These are phyloP conservation scores for Enteromius paludinosus DNA, from an alignment of 2,797 vertebrate genomes.

Conservation along the genomic window DNA sequence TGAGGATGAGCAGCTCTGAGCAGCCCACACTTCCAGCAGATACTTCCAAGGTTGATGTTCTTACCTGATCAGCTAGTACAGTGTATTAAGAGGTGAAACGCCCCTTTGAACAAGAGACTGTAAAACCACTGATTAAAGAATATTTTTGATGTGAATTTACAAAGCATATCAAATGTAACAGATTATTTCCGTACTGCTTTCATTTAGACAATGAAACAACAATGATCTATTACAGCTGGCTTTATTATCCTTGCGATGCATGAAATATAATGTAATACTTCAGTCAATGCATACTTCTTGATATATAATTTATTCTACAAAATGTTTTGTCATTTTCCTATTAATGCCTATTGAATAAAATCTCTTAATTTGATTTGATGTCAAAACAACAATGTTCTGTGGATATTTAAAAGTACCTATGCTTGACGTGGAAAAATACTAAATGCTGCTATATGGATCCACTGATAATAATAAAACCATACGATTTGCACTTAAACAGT, in stretches of 20 bases:
- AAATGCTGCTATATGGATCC: not conserved
- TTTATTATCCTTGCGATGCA: not conserved
- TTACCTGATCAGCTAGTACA: constrained; percentile 9
- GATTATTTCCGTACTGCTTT: not conserved
- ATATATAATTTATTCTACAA: not conserved
- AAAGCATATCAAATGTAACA: not conserved
- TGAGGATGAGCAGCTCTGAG: constrained; percentile 73
- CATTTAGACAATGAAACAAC: not conserved
- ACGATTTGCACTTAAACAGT: not conserved
- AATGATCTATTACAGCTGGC: not conserved
- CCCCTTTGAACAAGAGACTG: constrained; percentile 17
- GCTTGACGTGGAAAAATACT: not conserved
- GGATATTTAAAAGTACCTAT: not conserved
- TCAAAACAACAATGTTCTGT: not conserved
- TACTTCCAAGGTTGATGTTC: not conserved
- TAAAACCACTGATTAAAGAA: not conserved
- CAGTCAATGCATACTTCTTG: not conserved
- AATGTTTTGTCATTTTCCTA: constrained; percentile 5
- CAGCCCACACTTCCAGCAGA: not conserved
- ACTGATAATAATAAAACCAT: not conserved
- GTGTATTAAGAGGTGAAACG: not conserved
- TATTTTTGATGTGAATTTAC: not conserved
- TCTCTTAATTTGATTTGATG: not conserved
- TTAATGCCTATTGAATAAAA: constrained; percentile 16
- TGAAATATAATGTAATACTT: not conserved